phyloP scores from a whole-genome alignment of 64 coral and sea anemone genomes.

The Pocillopora verrucosa region DNA sequence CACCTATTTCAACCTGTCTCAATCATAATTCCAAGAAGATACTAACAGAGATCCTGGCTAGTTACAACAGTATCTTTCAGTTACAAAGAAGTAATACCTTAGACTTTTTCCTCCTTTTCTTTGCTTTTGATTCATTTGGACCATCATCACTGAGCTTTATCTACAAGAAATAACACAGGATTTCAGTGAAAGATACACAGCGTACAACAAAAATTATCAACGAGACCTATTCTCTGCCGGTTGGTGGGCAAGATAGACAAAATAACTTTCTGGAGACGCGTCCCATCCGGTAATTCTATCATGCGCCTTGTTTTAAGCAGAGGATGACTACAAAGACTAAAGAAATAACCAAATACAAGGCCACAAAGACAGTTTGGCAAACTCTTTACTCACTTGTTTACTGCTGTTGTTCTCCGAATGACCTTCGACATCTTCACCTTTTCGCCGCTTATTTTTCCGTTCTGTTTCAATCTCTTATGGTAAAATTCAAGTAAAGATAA shows the following conservation, averaged over 20 bases:
- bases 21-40: too few species aligned
- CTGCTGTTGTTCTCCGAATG: neutral
- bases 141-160: neutral
- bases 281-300: too few species aligned
- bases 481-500: neutral
- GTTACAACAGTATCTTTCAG: neutral
- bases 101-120: conserved; percentile 15
- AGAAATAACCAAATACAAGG: too few species aligned
- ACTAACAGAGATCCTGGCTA: too few species aligned
- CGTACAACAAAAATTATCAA: too few species aligned
- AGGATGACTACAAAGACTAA: neutral
- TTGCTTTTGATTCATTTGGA: neutral
- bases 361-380: too few species aligned
- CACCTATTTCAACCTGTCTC: too few species aligned
- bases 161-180: neutral
- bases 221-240: too few species aligned
- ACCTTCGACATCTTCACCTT: neutral
- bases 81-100: neutral
- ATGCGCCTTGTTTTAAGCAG: neutral
- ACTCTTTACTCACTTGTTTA: neutral
- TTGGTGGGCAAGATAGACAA: too few species aligned
- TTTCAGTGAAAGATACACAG: too few species aligned
- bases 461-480: neutral
- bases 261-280: too few species aligned
- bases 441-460: neutral